phyloP scores from a whole-genome alignment of 2,113 vertebrate genomes.

The Aphyosemion australe region DNA sequence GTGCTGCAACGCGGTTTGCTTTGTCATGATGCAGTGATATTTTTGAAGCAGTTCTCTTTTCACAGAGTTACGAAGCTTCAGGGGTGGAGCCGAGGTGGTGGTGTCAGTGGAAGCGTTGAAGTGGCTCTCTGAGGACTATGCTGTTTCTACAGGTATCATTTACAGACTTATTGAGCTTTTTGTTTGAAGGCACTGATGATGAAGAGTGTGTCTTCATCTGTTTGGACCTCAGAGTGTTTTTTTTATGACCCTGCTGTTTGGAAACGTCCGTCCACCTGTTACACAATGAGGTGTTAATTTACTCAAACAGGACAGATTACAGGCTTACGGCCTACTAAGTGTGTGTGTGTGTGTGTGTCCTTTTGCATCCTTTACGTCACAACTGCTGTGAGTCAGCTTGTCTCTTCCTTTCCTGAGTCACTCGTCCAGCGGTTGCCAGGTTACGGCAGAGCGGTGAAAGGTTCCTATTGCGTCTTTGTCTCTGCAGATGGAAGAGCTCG shows the following conservation, averaged over 20 bases:
- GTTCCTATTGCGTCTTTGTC: conserved; percentile 82
- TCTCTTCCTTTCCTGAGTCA: conserved; percentile 78
- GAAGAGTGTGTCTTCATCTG: conserved; percentile 12
- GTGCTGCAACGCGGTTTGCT: conserved; percentile 43
- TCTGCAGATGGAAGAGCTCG: conserved; percentile 61
- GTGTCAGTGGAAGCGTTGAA: no score
- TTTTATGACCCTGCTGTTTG: conserved; percentile 14
- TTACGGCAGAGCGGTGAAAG: conserved; percentile 74
- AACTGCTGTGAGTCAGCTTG: conserved; percentile 78
- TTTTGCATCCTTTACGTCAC: conserved; percentile 74
- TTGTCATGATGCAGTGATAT: conserved; percentile 44
- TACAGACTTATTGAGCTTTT: not conserved
- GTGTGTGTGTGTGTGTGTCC: conserved; percentile 40
- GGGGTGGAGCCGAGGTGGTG: conserved; percentile 77
- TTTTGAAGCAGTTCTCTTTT: conserved; percentile 23
- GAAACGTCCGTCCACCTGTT: conserved; percentile 75
- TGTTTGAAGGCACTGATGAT: not conserved
- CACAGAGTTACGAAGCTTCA: conserved; percentile 83
- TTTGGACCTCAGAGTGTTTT: conserved; percentile 53
- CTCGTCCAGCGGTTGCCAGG: conserved; percentile 79
- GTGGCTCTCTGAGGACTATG: conserved; percentile 80
- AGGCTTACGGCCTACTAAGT: conserved; percentile 73
- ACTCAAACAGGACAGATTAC: conserved; percentile 83
- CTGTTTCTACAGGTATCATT: conserved; percentile 78
- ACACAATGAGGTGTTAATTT: conserved; percentile 83